These are phyloP conservation scores for Melanchra persicariae DNA, from an alignment of 2,888 invertebrate species.

Conservation along the genomic window DNA sequence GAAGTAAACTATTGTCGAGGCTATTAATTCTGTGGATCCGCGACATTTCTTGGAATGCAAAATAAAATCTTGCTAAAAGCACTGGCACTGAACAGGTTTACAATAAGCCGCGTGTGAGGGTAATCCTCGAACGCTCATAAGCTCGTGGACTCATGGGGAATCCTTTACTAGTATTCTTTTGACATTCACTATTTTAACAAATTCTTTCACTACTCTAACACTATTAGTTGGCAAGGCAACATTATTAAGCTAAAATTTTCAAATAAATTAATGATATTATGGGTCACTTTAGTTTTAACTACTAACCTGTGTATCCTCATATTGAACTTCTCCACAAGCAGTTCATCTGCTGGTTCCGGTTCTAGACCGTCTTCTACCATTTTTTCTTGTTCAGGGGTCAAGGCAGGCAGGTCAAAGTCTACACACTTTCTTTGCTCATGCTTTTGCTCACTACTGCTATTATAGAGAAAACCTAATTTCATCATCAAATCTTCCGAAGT, in stretches of 20 bases:
- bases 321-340: conserved; percentile 91
- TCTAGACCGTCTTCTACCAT: conserved; percentile 91
- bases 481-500: conserved; percentile 35
- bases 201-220: no score
- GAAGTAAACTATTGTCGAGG: not conserved
- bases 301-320: conserved; percentile 86
- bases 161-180: no score
- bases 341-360: conserved; percentile 89
- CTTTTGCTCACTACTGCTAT: conserved; percentile 62
- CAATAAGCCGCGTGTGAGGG: no score
- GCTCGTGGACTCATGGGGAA: no score
- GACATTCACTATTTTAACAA: no score
- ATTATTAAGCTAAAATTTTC: not conserved
- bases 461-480: conserved; percentile 30
- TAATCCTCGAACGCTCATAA: no score
- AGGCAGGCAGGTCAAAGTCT: conserved; percentile 86
- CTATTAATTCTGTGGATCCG: no score
- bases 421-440: conserved; percentile 86
- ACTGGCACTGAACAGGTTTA: no score
- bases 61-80: no score
- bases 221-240: no score
- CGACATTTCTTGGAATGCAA: no score
- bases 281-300: not conserved
- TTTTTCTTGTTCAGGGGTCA: conserved; percentile 92
- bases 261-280: not conserved